A percentile compares a stretch with the other conserved stretches of the same genome.
These are phyloP conservation scores for Aplysia californica DNA, from an alignment of 1,140 invertebrate species.

Conservation along the genomic window DNA sequence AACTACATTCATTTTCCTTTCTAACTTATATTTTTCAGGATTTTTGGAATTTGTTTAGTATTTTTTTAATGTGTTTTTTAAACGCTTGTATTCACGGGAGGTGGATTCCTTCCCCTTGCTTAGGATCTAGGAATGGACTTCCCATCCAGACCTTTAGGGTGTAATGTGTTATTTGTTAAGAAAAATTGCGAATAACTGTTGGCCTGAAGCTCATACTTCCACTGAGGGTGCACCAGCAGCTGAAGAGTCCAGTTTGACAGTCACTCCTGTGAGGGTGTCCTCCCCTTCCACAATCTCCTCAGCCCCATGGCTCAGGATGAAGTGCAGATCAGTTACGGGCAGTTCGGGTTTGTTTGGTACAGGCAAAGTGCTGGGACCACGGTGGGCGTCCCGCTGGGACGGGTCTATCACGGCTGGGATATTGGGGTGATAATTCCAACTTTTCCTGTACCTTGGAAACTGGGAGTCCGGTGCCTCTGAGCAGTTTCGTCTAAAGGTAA, in stretches of 20 bases:
- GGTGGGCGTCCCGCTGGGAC: neutral
- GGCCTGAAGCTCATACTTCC: too few species aligned
- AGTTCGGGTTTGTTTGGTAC: too few species aligned
- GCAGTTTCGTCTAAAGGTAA: slow-evolving; percentile 55
- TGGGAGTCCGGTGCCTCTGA: slow-evolving; percentile 56
- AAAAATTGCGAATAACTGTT: too few species aligned
- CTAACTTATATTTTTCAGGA: too few species aligned
- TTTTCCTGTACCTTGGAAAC: slow-evolving; percentile 62
- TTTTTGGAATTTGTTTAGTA: too few species aligned
- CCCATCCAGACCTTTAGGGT: too few species aligned
- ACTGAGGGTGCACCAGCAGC: neutral
- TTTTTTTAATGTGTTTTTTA: too few species aligned
- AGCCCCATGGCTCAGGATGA: neutral
- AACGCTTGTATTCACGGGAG: too few species aligned
- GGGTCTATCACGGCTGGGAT: slow-evolving; percentile 41
- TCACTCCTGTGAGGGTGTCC: neutral
- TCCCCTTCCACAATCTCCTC: neutral
- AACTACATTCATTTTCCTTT: too few species aligned
- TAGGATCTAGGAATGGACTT: too few species aligned
- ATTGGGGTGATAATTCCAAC: slow-evolving; percentile 48
- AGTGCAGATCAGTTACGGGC: neutral
- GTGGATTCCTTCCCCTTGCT: too few species aligned
- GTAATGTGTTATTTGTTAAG: too few species aligned
- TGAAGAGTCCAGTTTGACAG: neutral
- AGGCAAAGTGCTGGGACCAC: neutral